These are phyloP conservation scores for Myotis brandtii DNA, from an alignment of 2,113 vertebrate genomes.

Conservation along the genomic window DNA sequence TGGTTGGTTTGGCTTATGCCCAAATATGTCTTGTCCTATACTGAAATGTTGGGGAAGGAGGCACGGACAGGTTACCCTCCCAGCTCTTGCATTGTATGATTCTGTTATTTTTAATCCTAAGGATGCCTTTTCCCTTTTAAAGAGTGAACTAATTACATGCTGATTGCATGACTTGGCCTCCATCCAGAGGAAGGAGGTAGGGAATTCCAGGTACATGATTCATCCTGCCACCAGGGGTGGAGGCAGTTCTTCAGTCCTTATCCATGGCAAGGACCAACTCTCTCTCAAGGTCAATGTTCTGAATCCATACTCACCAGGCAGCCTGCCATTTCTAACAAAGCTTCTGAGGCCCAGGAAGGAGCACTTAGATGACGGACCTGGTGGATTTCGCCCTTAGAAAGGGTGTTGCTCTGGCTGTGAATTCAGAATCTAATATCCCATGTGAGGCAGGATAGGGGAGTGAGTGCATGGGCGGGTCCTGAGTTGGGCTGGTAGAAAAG, in stretches of 20 bases:
- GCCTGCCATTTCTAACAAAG: not conserved
- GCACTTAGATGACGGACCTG: not conserved
- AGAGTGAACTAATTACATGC: conserved; percentile 30
- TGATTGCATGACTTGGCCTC: conserved; percentile 14
- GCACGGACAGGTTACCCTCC: not conserved
- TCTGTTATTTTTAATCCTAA: conserved; percentile 36
- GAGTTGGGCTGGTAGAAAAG: conserved; percentile 10
- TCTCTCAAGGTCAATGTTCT: conserved; percentile 44
- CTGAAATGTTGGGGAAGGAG: not conserved
- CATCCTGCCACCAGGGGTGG: not conserved
- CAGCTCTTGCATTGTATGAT: not conserved
- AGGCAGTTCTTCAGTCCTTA: conserved; percentile 6
- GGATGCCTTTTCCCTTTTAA: conserved; percentile 34
- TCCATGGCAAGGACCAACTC: not conserved
- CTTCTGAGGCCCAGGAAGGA: not conserved
- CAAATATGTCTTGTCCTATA: not conserved
- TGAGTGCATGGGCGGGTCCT: not conserved
- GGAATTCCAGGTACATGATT: conserved; percentile 52
- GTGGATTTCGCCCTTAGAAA: conserved; percentile 12
- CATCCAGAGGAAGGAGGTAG: conserved; percentile 46
- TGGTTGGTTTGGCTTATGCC: conserved; percentile 36
- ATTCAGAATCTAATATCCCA: conserved; percentile 15
- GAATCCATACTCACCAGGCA: not conserved
- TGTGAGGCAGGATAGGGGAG: not conserved
- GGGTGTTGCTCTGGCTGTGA: not conserved